These are phyloP conservation scores for Heliconius aoede DNA, from an alignment of 2,888 invertebrate genomes.

Conservation along the genomic window DNA sequence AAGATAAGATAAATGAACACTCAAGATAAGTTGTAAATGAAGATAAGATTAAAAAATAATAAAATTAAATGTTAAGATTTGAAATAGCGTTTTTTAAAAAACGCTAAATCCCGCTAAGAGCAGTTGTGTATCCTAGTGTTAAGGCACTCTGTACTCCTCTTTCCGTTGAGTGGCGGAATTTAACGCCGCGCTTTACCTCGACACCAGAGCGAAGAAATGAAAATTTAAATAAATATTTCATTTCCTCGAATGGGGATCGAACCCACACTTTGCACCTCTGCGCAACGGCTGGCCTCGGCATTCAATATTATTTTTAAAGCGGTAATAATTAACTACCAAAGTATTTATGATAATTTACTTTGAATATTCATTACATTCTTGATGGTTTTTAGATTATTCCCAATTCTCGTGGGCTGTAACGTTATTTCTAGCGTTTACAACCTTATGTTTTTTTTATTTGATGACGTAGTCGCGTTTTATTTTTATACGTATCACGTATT, in stretches of 20 bases:
- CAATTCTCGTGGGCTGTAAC: neutral
- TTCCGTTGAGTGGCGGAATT: too few species aligned
- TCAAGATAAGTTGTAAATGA: neutral
- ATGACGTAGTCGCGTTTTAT: neutral
- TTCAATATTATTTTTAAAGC: too few species aligned
- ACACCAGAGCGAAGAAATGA: too few species aligned
- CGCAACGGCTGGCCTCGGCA: too few species aligned
- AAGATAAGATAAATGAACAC: too few species aligned
- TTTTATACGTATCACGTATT: neutral
- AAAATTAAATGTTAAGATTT: neutral
- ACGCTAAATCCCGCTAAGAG: too few species aligned
- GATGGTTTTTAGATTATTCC: neutral
- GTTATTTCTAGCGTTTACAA: neutral
- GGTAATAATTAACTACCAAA: conserved; percentile 1
- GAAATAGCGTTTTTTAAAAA: neutral
- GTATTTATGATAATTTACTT: conserved; percentile 4
- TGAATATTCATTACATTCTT: conserved; percentile 1
- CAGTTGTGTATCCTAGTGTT: too few species aligned
- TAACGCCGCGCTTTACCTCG: too few species aligned
- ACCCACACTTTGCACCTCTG: too few species aligned
- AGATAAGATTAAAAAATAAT: neutral
- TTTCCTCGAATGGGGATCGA: too few species aligned
- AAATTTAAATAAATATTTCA: too few species aligned
- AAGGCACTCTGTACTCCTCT: too few species aligned
- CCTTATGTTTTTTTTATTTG: neutral